Evolutionary conservation across 2,888 invertebrate genomes (phyloP).

Genomic region (Oegoconia quadripuncta): DNA sequence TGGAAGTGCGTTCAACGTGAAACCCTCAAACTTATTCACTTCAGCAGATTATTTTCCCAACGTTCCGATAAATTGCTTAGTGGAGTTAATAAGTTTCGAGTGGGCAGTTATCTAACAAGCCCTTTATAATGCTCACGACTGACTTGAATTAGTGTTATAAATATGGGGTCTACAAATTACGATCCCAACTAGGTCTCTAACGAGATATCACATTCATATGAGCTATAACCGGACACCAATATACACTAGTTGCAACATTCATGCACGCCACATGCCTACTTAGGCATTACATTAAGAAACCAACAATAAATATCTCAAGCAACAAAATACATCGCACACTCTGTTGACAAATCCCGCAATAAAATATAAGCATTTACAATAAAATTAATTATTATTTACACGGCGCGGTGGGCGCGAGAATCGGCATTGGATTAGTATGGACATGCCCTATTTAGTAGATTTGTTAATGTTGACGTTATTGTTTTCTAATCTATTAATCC

Average conservation of each 20-base stretch:
- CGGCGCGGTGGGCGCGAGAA: slow-evolving; percentile 65
- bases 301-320: slow-evolving; percentile 72
- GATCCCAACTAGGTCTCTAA: slow-evolving; percentile 17
- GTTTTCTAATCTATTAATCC: background rate
- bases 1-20: too few species aligned
- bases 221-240: slow-evolving; percentile 4
- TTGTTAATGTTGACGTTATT: background rate
- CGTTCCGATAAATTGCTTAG: too few species aligned
- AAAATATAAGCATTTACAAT: slow-evolving; percentile 80
- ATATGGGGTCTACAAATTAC: slow-evolving; percentile 16
- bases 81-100: too few species aligned
- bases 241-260: slow-evolving; percentile 11
- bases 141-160: slow-evolving; percentile 17
- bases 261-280: slow-evolving; percentile 42
- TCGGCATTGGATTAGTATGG: slow-evolving; percentile 36
- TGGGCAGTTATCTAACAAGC: background rate
- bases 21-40: too few species aligned
- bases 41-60: too few species aligned
- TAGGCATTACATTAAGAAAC: slow-evolving; percentile 66
- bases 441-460: slow-evolving; percentile 29
- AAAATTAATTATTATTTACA: slow-evolving; percentile 80
- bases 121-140: slow-evolving; percentile 5
- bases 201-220: slow-evolving; percentile 9
- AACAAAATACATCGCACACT: slow-evolving; percentile 75
- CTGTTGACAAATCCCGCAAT: slow-evolving; percentile 79